Conservation (phyloP, 2,888 invertebrate species). For the Chloromyia formosa region DNA sequence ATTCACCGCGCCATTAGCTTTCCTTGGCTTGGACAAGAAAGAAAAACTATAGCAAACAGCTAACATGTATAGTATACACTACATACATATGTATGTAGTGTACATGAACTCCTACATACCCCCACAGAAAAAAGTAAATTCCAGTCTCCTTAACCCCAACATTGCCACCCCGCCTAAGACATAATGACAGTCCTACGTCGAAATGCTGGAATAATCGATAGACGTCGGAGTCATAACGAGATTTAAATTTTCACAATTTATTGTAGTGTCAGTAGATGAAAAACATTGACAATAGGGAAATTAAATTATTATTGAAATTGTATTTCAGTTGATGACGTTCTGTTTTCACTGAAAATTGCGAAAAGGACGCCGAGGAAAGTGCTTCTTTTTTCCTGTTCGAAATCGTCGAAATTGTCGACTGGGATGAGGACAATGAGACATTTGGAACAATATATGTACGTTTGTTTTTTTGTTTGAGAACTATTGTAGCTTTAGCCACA, state of each 20-base stretch:
- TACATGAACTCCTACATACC: no score
- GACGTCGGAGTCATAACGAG: conserved; percentile 41
- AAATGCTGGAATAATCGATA: conserved; percentile 42
- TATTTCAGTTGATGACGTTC: conserved; percentile 17
- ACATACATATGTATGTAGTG: not conserved
- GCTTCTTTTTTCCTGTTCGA: not conserved
- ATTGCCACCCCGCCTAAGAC: not conserved
- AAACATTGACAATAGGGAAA: conserved; percentile 23
- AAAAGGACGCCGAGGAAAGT: not conserved
- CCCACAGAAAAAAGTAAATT: not conserved
- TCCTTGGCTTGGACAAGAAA: not conserved
- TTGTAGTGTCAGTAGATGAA: conserved; percentile 10
- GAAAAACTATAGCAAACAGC: not conserved
- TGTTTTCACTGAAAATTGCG: not conserved
- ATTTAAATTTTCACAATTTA: conserved; percentile 48
- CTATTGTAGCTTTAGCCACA: no score
- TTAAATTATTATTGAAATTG: conserved; percentile 10
- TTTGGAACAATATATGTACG: no score
- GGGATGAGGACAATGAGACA: no score
- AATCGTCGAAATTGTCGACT: no score
- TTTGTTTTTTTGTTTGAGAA: no score
- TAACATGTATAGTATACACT: no score
- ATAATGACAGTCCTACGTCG: conserved; percentile 2
- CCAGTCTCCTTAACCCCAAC: conserved; percentile 20
- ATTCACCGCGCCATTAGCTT: conserved; percentile 28